Conservation (phyloP, 37 sponge, comb jelly and placozoan genomes). For the Ephydatia muelleri region DNA sequence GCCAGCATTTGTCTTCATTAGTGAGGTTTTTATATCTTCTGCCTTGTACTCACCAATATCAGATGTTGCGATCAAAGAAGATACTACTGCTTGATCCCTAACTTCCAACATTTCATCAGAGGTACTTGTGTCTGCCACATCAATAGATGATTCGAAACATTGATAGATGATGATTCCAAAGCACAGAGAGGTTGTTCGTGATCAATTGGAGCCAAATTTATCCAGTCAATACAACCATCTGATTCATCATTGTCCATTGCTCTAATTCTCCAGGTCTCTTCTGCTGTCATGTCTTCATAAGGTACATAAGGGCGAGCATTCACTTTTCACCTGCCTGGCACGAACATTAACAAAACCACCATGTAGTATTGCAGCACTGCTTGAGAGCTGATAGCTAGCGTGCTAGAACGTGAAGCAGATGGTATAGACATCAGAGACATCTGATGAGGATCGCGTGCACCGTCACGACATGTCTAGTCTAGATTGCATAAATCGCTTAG, state of each 20-base stretch:
- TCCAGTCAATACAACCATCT: not conserved
- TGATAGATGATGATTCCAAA: not conserved
- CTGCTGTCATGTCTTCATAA: slow-evolving; percentile 1
- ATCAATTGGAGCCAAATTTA: not conserved
- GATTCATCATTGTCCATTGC: not conserved
- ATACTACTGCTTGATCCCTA: not conserved
- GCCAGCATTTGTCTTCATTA: slow-evolving; percentile 24
- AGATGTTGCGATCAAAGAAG: not conserved
- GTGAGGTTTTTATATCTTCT: not conserved
- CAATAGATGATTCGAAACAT: not conserved
- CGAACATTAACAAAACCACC: not conserved
- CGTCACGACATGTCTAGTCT: not conserved
- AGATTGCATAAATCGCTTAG: not conserved
- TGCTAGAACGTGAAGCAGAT: not conserved
- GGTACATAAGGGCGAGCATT: not conserved
- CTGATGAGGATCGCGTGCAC: not conserved
- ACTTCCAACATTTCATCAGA: not conserved
- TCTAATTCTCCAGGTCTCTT: slow-evolving; percentile 1
- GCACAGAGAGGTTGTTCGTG: not conserved
- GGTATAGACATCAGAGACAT: slow-evolving; percentile 1
- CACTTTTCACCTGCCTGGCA: not conserved
- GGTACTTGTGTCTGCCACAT: not conserved
- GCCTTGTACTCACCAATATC: not conserved
- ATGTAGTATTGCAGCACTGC: not conserved
- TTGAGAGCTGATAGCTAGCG: too few relatives aligned